Evolutionary conservation across 2,113 vertebrate genomes (phyloP).

Genomic region (Elgaria multicarinata): DNA sequence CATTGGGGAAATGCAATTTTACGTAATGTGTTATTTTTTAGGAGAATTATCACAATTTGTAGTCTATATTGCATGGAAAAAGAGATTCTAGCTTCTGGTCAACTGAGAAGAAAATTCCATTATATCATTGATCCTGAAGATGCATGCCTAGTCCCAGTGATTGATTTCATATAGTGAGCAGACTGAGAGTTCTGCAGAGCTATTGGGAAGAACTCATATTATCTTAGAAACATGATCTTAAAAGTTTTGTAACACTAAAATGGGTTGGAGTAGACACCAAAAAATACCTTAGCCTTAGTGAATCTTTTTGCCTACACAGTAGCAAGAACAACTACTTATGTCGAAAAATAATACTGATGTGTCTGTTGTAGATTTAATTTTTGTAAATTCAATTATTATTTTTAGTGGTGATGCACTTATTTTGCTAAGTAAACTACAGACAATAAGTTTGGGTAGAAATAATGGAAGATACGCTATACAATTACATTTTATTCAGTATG

Average conservation of each 20-base stretch:
- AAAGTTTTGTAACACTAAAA: slow-evolving; percentile 5
- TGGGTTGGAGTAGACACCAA: not conserved
- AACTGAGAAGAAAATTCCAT: not conserved
- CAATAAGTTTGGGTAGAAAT: not conserved
- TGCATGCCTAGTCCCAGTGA: not conserved
- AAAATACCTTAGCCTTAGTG: not conserved
- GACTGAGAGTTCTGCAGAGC: not conserved
- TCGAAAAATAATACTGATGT: slow-evolving; percentile 18
- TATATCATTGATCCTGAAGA: not conserved
- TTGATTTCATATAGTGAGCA: not conserved
- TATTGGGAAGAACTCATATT: not conserved
- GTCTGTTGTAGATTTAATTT: slow-evolving; percentile 3
- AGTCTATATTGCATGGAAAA: not conserved
- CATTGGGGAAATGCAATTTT: not conserved
- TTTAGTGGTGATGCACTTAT: too few relatives aligned
- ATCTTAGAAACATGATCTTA: not conserved
- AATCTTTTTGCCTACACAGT: fast-evolving
- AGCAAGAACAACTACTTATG: slow-evolving; percentile 12
- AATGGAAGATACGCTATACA: not conserved
- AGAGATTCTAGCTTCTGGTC: not conserved
- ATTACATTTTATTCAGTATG: not conserved
- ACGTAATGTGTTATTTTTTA: not conserved
- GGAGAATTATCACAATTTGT: not conserved
- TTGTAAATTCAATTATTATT: too few relatives aligned
- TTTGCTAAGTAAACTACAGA: not conserved